Base-by-base conservation (phyloP, 2,113 vertebrate genomes). In the Empidonax traillii region DNA sequence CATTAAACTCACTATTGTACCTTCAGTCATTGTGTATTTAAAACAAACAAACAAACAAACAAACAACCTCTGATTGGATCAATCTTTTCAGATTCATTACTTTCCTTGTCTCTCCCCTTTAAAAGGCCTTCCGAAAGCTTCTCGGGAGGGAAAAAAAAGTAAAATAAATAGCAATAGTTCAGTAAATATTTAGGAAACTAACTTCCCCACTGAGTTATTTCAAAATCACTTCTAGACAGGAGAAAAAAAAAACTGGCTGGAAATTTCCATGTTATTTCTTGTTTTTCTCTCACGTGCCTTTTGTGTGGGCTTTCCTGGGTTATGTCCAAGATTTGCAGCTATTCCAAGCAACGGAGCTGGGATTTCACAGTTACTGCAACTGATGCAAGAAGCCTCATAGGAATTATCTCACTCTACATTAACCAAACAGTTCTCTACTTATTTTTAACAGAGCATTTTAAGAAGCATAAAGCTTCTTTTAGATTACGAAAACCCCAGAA, bases 231-330 rank as follows among this genome's bases (percentile, higher is more conserved):
- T 95, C 51, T 86, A 44, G 68, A 87, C 33, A 85, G 58, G 80
- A 53, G 5, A 3, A 46, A 68, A 53, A 53, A 67, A 67, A 83
- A 75, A 58, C 2, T 58, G 33, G 47, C 68, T 92, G 44, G 80
- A 96, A 94, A 92, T 44, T 44, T 94, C 89, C 77, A 85, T 53
- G 61, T 94, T 97, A 94, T 85, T 96, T 94, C 84, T 91, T 94
- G 62, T 81, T 95, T 95, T 95, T 91, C 53, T 92, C 87, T 89
- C 94, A 96, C 93, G 93, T 95, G 94, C 93, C 74, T 88, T 96
- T 95, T 95, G 94, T 16, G 89, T 95, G 87, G 96, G 87, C 61
- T 93, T 91, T 84, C 55, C 87, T 96, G 93, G 87, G 75, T 39
- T 62, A 56, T 33, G 44, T 90, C 90, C 94, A 96, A 94, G 79